Evolutionary conservation across 2,888 invertebrate genomes (phyloP).

Genomic region (Harpalus rubripes): DNA sequence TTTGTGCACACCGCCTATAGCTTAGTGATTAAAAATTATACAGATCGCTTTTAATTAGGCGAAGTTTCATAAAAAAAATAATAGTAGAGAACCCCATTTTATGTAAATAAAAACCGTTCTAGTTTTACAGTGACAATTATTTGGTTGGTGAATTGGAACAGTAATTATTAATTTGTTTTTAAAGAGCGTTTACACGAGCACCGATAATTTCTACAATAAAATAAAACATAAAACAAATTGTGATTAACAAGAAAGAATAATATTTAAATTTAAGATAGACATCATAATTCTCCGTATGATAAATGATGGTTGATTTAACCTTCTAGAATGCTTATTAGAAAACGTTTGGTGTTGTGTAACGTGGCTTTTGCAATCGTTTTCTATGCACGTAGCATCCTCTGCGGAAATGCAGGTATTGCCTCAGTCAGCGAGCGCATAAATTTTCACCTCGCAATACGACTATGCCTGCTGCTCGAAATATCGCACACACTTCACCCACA

Average conservation of each 20-base stretch:
- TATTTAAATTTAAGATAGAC: not conserved
- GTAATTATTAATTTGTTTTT: too few species aligned
- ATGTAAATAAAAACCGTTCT: too few species aligned
- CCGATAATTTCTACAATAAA: too few species aligned
- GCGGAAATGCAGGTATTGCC: slow-evolving; percentile 54
- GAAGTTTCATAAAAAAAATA: too few species aligned
- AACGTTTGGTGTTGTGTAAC: slow-evolving; percentile 11
- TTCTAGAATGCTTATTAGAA: not conserved
- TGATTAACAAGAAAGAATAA: not conserved
- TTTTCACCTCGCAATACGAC: slow-evolving; percentile 44
- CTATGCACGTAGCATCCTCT: slow-evolving; percentile 41
- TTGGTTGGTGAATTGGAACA: too few species aligned
- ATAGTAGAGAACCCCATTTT: too few species aligned
- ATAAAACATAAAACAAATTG: too few species aligned
- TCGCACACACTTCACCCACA: slow-evolving; percentile 52
- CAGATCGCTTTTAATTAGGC: too few species aligned
- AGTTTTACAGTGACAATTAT: too few species aligned
- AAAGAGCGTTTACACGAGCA: too few species aligned
- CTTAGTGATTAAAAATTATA: too few species aligned
- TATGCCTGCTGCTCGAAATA: slow-evolving; percentile 15
- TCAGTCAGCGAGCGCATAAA: slow-evolving; percentile 47
- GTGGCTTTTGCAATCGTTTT: slow-evolving; percentile 17
- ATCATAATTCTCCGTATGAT: slow-evolving; percentile 7
- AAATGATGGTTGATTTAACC: not conserved
- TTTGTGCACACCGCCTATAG: too few species aligned